These are phyloP conservation scores for Temnothorax ravouxi DNA, from an alignment of 2,888 invertebrate genomes.

Conservation along the genomic window DNA sequence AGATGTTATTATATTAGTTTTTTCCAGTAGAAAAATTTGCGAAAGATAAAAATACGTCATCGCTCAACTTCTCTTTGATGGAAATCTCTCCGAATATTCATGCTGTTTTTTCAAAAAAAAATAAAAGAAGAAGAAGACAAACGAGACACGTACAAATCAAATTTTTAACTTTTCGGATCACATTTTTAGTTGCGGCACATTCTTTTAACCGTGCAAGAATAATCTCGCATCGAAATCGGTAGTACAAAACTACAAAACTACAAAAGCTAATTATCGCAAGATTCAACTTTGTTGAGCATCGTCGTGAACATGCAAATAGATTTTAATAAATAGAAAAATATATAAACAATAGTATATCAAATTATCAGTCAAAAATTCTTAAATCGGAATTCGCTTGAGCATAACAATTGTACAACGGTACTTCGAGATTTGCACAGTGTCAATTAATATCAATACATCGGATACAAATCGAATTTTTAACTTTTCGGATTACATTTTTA, in stretches of 20 bases:
- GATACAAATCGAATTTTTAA: too few species aligned
- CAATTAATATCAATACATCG: not conserved
- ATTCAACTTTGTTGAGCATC: conserved; percentile 22
- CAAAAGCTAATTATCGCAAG: not conserved
- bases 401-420: not conserved
- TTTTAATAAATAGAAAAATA: not conserved
- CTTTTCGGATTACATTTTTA: too few species aligned
- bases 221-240: not conserved
- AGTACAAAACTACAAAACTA: not conserved
- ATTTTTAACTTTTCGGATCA: conserved; percentile 7
- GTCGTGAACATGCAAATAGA: not conserved
- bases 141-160: not conserved
- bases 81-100: not conserved
- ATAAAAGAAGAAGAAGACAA: too few species aligned
- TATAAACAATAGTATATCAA: not conserved
- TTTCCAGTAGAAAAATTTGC: conserved; percentile 16
- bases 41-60: conserved; percentile 1
- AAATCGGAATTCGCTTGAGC: not conserved
- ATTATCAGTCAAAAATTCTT: not conserved
- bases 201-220: not conserved
- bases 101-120: not conserved
- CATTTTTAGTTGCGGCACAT: not conserved
- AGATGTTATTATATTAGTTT: not conserved
- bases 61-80: not conserved
- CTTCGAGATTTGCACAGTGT: not conserved